These are phyloP conservation scores for Campoletis raptor DNA, from an alignment of 2,888 invertebrate genomes.

Conservation along the genomic window DNA sequence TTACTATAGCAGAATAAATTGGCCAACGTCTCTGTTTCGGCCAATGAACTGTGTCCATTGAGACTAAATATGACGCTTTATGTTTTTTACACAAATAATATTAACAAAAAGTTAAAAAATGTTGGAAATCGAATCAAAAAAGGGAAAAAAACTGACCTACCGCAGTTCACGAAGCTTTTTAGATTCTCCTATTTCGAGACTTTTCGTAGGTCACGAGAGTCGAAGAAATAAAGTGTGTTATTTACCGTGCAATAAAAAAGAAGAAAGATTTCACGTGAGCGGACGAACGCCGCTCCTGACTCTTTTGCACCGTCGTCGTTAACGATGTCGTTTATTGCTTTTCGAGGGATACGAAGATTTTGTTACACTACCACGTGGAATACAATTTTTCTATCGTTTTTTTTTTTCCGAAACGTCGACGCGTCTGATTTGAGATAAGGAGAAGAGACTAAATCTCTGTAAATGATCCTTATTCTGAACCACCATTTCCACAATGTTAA, in stretches of 20 bases:
- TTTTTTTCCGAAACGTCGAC: constrained; percentile 20
- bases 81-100: background rate
- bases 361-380: constrained; percentile 75
- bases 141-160: constrained; percentile 78
- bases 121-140: constrained; percentile 42
- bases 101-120: background rate
- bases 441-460: background rate
- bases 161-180: constrained; percentile 78
- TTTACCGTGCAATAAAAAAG: constrained; percentile 84
- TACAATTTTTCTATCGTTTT: background rate
- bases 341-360: constrained; percentile 81
- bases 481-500: background rate
- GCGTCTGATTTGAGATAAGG: background rate
- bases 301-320: constrained; percentile 78
- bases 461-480: background rate
- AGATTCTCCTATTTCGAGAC: constrained; percentile 79
- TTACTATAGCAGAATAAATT: background rate
- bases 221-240: constrained; percentile 82
- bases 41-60: background rate
- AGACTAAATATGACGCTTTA: background rate
- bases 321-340: constrained; percentile 84
- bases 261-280: constrained; percentile 70
- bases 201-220: constrained; percentile 74
- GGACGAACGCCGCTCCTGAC: constrained; percentile 68
- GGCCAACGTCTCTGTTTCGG: background rate